Evolutionary conservation across 2,888 invertebrate genomes (phyloP).

Genomic region (Fragum whitleyi): DNA sequence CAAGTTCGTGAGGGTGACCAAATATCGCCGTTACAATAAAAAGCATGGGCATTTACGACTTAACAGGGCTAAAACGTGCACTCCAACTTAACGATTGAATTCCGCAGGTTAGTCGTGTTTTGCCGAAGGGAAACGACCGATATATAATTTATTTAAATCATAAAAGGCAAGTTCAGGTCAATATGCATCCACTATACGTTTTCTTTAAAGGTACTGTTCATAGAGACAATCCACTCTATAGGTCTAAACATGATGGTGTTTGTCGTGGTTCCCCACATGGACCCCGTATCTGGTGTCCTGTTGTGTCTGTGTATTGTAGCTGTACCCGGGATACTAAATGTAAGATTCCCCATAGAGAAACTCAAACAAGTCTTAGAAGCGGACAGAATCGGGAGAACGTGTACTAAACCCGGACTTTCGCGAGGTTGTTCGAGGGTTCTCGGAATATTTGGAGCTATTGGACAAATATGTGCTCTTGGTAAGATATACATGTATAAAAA

Average conservation of each 20-base stretch:
- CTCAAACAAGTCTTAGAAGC: slow-evolving; percentile 20
- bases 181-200: too few species aligned
- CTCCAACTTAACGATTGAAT: too few species aligned
- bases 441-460: slow-evolving; percentile 52
- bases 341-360: slow-evolving; percentile 53
- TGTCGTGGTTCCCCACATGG: slow-evolving; percentile 72
- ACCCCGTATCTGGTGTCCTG: slow-evolving; percentile 68
- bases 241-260: slow-evolving; percentile 73
- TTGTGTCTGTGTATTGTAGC: slow-evolving; percentile 62
- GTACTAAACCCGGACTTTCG: not conserved
- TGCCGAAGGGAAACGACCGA: too few species aligned
- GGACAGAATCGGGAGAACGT: not conserved
- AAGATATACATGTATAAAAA: not conserved
- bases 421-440: not conserved
- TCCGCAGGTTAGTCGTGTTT: too few species aligned
- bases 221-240: slow-evolving; percentile 74
- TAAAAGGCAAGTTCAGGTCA: too few species aligned
- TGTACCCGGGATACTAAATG: slow-evolving; percentile 66
- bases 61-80: too few species aligned
- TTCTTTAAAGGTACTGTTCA: slow-evolving; percentile 5
- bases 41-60: too few species aligned
- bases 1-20: too few species aligned
- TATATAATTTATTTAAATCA: too few species aligned
- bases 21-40: too few species aligned
- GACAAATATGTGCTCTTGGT: slow-evolving; percentile 60